Evolutionary conservation across 2,888 invertebrate genomes (phyloP).

Genomic region (Monoplex corrugatus): DNA sequence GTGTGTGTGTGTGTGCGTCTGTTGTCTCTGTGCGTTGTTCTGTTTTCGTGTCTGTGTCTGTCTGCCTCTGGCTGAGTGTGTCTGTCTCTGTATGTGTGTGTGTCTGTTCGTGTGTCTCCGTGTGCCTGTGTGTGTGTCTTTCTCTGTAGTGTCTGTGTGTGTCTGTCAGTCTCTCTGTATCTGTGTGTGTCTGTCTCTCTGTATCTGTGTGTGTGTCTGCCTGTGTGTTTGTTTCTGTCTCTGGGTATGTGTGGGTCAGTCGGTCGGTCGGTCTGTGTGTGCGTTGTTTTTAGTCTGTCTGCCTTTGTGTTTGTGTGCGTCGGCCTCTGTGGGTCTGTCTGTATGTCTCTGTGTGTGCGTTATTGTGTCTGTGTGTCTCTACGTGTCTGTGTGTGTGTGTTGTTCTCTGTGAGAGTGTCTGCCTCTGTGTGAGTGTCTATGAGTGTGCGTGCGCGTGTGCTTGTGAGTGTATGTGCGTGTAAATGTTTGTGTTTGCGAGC

Average conservation of each 20-base stretch:
- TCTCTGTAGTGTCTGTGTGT: not conserved
- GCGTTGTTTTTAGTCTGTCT: not conserved
- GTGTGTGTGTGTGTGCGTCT: conserved; percentile 6
- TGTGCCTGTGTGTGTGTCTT: not conserved
- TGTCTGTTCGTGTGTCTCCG: too few relatives aligned
- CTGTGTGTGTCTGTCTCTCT: not conserved
- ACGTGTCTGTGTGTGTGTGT: too few relatives aligned
- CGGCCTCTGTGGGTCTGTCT: not conserved
- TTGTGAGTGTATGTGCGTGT: not conserved
- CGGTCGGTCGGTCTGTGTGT: not conserved
- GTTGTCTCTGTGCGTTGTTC: not conserved
- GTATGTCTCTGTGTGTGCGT: not conserved
- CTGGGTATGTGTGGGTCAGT: not conserved
- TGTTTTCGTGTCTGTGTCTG: not conserved
- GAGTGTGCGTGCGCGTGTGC: too few relatives aligned
- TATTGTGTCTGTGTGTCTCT: too few relatives aligned
- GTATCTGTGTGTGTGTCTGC: not conserved
- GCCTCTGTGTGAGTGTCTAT: too few relatives aligned
- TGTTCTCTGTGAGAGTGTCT: too few relatives aligned
- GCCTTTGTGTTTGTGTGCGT: not conserved
- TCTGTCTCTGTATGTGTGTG: not conserved
- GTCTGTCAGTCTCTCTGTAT: too few relatives aligned
- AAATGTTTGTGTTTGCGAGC: not conserved
- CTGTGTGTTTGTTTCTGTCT: not conserved
- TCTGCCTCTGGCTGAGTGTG: not conserved